Evolutionary conservation across 2,113 vertebrate species (phyloP).

Genomic region (Etheostoma cragini): DNA sequence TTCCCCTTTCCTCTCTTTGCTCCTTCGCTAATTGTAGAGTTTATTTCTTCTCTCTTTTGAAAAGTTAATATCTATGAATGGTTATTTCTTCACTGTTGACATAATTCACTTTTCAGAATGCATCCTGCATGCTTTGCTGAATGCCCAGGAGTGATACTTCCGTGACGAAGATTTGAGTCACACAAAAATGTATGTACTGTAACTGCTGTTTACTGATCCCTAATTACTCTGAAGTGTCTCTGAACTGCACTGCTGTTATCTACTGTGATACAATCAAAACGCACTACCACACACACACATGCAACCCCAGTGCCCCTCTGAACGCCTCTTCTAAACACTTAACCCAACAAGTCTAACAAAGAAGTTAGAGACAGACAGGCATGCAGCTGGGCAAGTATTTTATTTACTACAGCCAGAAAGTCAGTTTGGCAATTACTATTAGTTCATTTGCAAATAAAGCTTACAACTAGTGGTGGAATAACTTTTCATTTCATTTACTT

Average conservation of each 20-base stretch:
- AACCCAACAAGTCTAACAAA: conserved; percentile 2
- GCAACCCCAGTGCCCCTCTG: neutral
- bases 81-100: conserved; percentile 24
- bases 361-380: neutral
- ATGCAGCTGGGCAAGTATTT: neutral
- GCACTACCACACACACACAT: neutral
- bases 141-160: conserved; percentile 18
- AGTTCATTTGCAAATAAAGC: neutral
- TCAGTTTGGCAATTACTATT: neutral
- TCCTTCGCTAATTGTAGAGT: neutral
- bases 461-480: neutral
- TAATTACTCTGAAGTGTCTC: conserved; percentile 14
- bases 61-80: conserved; percentile 28
- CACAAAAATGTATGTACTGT: conserved; percentile 24
- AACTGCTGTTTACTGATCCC: conserved; percentile 24
- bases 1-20: conserved; percentile 2
- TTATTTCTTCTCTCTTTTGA: conserved; percentile 25
- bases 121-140: conserved; percentile 27
- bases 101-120: conserved; percentile 7
- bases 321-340: conserved; percentile 22
- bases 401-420: neutral
- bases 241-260: conserved; percentile 5
- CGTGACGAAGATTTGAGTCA: conserved; percentile 25
- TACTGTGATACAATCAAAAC: conserved; percentile 15
- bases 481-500: too few species aligned